phyloP scores from a whole-genome alignment of 2,113 vertebrate species.

The Proteles cristata region DNA sequence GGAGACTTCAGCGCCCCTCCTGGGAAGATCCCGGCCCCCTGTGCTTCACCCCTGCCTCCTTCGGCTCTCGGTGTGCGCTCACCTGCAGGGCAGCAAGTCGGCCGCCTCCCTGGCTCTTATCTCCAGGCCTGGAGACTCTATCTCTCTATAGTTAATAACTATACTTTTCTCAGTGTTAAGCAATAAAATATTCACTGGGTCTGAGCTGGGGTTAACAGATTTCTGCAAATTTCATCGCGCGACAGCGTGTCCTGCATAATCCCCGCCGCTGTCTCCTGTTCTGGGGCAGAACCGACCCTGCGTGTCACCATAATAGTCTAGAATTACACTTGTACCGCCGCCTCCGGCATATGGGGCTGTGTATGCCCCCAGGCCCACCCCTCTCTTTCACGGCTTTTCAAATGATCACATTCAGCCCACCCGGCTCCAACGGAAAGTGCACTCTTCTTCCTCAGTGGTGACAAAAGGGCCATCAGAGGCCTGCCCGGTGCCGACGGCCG shows the following conservation, averaged over 20 bases:
- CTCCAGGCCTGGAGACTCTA: slow-evolving; percentile 84
- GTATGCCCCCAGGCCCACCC: slow-evolving; percentile 96
- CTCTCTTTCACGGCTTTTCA: slow-evolving; percentile 96
- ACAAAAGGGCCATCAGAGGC: slow-evolving; percentile 93
- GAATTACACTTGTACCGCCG: slow-evolving; percentile 98
- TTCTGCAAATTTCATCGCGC: slow-evolving; percentile 95
- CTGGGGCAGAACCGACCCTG: slow-evolving; percentile 91
- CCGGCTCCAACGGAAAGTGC: slow-evolving; percentile 93
- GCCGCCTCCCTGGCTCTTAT: slow-evolving; percentile 73
- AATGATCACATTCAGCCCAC: slow-evolving; percentile 96
- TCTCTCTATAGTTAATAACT: slow-evolving; percentile 95
- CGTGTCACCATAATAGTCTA: slow-evolving; percentile 96
- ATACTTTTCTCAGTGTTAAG: slow-evolving; percentile 88
- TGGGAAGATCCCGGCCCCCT: rapidly evolving
- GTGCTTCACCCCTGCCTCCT: neutral
- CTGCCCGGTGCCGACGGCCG: slow-evolving; percentile 88
- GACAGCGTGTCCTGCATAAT: slow-evolving; percentile 94
- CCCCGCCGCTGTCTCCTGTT: slow-evolving; percentile 92
- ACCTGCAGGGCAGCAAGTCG: neutral
- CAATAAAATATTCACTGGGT: slow-evolving; percentile 96
- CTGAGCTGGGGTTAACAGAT: slow-evolving; percentile 95
- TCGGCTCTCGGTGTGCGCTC: rapidly evolving
- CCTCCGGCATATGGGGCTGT: slow-evolving; percentile 96
- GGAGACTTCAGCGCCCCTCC: neutral
- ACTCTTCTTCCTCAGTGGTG: slow-evolving; percentile 87